phyloP scores from a whole-genome alignment of 2,888 invertebrate genomes.

The Lithosia quadra region DNA sequence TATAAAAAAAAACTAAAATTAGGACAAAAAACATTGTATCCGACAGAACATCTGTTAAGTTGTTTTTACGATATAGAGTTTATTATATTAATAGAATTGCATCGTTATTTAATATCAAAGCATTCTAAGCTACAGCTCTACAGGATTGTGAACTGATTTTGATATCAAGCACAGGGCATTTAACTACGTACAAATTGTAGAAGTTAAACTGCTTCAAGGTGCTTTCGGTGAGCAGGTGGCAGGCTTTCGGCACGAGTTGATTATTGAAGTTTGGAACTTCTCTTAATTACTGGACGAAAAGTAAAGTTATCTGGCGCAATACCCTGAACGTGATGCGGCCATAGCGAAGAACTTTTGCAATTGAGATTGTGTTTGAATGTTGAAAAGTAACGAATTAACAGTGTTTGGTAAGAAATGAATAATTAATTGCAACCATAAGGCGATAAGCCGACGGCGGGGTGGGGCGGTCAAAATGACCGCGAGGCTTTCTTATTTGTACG shows the following conservation, averaged over 20 bases:
- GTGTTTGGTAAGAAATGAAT: not conserved
- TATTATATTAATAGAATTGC: too few species aligned
- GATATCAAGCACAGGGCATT: not conserved
- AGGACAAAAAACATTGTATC: too few species aligned
- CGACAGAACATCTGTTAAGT: too few species aligned
- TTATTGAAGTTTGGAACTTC: not conserved
- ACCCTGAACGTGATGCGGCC: not conserved
- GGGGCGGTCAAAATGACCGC: too few species aligned
- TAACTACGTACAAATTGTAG: not conserved
- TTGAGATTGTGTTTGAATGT: not conserved
- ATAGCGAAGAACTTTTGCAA: not conserved
- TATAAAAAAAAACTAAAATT: too few species aligned
- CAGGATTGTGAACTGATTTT: too few species aligned
- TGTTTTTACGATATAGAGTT: too few species aligned
- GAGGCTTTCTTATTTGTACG: too few species aligned
- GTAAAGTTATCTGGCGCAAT: constrained; percentile 1
- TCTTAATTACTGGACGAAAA: constrained; percentile 2
- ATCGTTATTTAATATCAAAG: too few species aligned
- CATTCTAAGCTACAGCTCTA: too few species aligned
- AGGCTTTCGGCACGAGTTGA: not conserved
- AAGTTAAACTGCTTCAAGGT: not conserved
- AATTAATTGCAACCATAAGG: not conserved
- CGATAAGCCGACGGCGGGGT: too few species aligned
- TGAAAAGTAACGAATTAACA: not conserved
- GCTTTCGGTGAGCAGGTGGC: constrained; percentile 4